Percentiles rank a stretch among this genome's conserved stretches.
Conservation (phyloP, 2,113 vertebrate species). For the Poecile atricapillus region DNA sequence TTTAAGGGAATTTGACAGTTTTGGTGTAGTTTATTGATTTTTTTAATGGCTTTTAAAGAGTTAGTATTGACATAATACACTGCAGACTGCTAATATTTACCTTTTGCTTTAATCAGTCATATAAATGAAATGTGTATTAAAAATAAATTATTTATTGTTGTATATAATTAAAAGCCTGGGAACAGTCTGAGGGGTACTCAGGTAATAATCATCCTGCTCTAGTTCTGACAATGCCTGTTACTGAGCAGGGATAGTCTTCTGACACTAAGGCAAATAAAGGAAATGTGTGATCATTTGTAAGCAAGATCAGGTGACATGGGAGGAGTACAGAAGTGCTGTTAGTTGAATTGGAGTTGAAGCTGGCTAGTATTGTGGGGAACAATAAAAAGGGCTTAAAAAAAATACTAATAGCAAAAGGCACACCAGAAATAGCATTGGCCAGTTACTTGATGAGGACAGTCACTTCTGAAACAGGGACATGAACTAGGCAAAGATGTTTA, state of each 20-base stretch:
- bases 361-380: not conserved
- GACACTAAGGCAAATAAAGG: not conserved
- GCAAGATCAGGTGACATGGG: accelerated
- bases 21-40: not conserved
- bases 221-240: not conserved
- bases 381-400: not conserved
- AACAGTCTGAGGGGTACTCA: not conserved
- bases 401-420: not conserved
- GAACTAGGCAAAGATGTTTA: not conserved
- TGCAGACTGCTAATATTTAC: not conserved
- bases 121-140: not conserved
- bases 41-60: not conserved
- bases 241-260: not conserved
- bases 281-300: not conserved
- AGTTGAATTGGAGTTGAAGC: accelerated
- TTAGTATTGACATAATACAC: not conserved
- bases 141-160: not conserved
- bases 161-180: not conserved
- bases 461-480: not conserved
- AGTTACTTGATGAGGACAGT: not conserved
- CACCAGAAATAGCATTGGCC: not conserved
- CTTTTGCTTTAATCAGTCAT: not conserved
- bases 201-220: not conserved
- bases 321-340: not conserved
- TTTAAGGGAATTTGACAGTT: not conserved